Base-by-base conservation (phyloP, 2,888 invertebrate species). In the Meiosimyza platycephala region DNA sequence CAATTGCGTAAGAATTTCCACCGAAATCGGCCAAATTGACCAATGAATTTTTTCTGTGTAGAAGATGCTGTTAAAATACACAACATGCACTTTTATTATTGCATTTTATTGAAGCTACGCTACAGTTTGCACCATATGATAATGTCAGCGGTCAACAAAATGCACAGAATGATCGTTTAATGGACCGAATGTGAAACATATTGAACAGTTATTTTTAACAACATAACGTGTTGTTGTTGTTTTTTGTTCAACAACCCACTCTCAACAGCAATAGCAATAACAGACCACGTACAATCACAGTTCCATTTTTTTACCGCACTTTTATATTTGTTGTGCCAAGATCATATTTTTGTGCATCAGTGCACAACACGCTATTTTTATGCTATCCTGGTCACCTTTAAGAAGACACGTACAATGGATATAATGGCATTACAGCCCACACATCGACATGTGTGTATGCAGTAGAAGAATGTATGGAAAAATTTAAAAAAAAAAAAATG, bases 351-450 rank as follows among this genome's bases (percentile, higher is more conserved):
- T 50, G 60, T 62, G 66, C 66, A 72, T 72, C 66, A 50, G 63
- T 67, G 69, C 72, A 72, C 69, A 74, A 72, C 18, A 18, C 33
- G 52, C n/a, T n/a, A 9, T 52, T 70, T 54, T 63, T 68, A 60
- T 62, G 63, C 66, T 66, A 65, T 75, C 57, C 65, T 55, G 51
- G 51, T 59, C 65, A 69, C 73, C 65, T 72, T 71, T 28, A 51
- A 55, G 55, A 74, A 62, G 70, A 70, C 75, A 75, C 72, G 76
- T 77, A 74, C 71, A 65, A 74, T 69, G 68, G 65, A 74, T 62
- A 74, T 70, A 72, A 74, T 64, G 59, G 51, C 62, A 72, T 60
- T 60, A 51, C 48, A 54, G 51, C 13, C 12, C 33, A 40, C 60
- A 60, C 40, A 16, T 12, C 22, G 12, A 22, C 1, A 57, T 57